phyloP scores from a whole-genome alignment of 2,113 vertebrate species.

The Sinocyclocheilus anophthalmus region DNA sequence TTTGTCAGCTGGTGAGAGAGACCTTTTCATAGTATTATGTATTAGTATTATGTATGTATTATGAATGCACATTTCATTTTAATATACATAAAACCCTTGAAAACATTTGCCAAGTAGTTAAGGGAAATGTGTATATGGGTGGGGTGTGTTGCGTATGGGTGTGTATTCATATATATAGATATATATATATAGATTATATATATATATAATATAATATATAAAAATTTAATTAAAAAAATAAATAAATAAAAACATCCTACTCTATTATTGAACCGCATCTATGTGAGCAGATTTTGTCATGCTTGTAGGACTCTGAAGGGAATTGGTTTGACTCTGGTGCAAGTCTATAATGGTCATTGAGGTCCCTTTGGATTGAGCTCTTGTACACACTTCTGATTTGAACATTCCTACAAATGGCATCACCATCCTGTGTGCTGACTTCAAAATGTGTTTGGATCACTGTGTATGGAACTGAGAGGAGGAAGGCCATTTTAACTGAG shows the following conservation, averaged over 20 bases:
- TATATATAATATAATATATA: no score
- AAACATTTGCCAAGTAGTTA: no score
- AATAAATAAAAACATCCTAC: no score
- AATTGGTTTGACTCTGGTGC: background rate
- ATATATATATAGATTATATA: no score
- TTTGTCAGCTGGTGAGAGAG: background rate
- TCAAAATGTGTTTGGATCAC: background rate
- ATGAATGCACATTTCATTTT: no score
- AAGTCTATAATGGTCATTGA: background rate
- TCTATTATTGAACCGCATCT: background rate
- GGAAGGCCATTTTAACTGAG: slow-evolving; percentile 27
- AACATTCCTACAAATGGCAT: background rate
- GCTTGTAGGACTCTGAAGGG: background rate
- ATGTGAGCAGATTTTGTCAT: background rate
- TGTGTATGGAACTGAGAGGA: background rate
- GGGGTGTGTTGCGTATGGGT: no score
- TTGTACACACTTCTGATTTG: slow-evolving; percentile 8
- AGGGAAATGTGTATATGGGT: no score
- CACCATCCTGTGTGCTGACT: background rate
- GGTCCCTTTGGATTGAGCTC: background rate
- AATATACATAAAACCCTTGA: no score
- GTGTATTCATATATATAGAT: no score
- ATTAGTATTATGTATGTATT: no score
- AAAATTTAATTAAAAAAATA: no score
- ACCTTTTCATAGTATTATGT: background rate